These are phyloP conservation scores for Ctenochaetus hawaiiensis DNA, from an alignment of 2,797 vertebrate genomes.

Conservation along the genomic window DNA sequence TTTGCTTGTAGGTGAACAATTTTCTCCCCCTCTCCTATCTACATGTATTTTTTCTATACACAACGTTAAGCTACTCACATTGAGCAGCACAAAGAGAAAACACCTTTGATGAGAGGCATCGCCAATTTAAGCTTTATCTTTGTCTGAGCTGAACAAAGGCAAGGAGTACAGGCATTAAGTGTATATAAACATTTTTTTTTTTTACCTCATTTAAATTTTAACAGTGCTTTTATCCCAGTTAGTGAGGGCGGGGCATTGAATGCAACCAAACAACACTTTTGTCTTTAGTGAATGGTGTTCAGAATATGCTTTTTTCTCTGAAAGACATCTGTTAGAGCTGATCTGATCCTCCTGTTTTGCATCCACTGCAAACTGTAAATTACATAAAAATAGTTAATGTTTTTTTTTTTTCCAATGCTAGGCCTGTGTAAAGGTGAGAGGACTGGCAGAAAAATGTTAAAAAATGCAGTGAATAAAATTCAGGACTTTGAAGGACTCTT, in stretches of 20 bases:
- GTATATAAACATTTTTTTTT: slow-evolving; percentile 37
- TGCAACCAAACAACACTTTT: slow-evolving; percentile 22
- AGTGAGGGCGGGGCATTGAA: slow-evolving; percentile 20
- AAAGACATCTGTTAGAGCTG: background rate
- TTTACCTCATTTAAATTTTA: slow-evolving; percentile 22
- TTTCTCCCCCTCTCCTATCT: slow-evolving; percentile 47
- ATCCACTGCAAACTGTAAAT: background rate
- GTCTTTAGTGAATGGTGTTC: slow-evolving; percentile 3
- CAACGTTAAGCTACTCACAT: slow-evolving; percentile 62
- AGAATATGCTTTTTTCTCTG: slow-evolving; percentile 11
- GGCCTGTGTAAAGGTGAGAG: background rate
- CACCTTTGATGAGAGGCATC: slow-evolving; percentile 72
- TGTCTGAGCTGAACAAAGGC: slow-evolving; percentile 63
- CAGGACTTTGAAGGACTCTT: background rate
- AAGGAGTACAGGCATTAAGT: slow-evolving; percentile 44
- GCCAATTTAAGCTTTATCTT: slow-evolving; percentile 68
- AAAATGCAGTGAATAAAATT: slow-evolving; percentile 6
- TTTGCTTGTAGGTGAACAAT: slow-evolving; percentile 81
- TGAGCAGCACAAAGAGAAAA: slow-evolving; percentile 69
- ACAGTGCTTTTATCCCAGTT: slow-evolving; percentile 34
- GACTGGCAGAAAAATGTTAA: background rate
- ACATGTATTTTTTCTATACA: slow-evolving; percentile 60
- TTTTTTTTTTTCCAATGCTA: background rate
- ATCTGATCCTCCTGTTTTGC: background rate
- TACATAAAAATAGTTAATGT: background rate